Evolutionary conservation across 1,140 invertebrate genomes (phyloP), one percentile per base, ranked within the genome.

Genomic region (Atta texana): DNA sequence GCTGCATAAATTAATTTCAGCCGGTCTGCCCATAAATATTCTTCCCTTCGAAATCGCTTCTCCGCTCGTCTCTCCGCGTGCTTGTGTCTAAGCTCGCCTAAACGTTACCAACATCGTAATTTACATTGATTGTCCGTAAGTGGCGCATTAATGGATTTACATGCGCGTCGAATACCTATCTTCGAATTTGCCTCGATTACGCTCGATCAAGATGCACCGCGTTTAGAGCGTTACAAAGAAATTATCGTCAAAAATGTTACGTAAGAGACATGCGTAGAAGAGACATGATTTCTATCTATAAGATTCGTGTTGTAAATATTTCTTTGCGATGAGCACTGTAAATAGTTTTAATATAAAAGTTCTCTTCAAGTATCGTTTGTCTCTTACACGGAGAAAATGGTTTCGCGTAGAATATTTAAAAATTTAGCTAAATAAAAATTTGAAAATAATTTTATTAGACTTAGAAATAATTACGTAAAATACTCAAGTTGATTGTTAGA

Each of bases 1-100:
- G 90, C 94, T 93, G 93, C 93, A 95, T 94, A 95, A 95, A 95
- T 95, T 94, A 95, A 95, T 95, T 95, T 94, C 93, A 93, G 76
- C 92, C 88, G 92, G 87, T 91, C 92, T 84, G 93, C 90, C 91
- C 93, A 94, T 94, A 94, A 95, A 95, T 94, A 94, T 94, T 92
- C 91, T 91, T 90, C 92, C 75, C 87, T 81, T 92, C 93, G 92
- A 94, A 94, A 95, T 94, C 93, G 92, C 88, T 91, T 90, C 85
- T 64, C 57, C 72, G 72, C 63, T 59, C 49, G 49, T 51, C 51
- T 44, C n/a, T n/a, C n/a, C n/a, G n/a, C 64, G 77, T 64, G 53
- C 57, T 64, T 51, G 69, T 51, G 74, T 90, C 91, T 85, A 89
- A 86, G 34, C 87, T 51, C 86, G 59, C 69, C 82, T 61, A 57